phyloP scores from a whole-genome alignment of 2,797 vertebrate species.

The Acanthis flammea region DNA sequence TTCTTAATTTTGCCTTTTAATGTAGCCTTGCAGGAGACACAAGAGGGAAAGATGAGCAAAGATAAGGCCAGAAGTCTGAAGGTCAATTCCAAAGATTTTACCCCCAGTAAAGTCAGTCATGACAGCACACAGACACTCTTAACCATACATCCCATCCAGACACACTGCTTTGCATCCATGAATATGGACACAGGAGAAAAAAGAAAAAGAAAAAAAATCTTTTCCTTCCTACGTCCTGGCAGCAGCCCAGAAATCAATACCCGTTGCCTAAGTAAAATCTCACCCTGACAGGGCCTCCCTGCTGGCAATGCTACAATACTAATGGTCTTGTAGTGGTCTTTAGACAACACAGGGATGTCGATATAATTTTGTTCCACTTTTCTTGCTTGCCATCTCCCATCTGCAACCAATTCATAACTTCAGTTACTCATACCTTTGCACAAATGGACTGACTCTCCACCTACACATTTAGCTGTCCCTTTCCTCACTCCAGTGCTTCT shows the following conservation, averaged over 20 bases:
- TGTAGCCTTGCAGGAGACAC: not conserved
- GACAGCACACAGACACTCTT: not conserved
- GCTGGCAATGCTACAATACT: conserved; percentile 66
- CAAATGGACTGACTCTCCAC: conserved; percentile 58
- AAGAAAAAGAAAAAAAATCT: not conserved
- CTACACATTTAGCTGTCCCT: conserved; percentile 68
- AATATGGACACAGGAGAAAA: not conserved
- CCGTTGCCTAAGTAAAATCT: conserved; percentile 76
- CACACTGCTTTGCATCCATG: not conserved
- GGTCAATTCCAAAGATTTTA: not conserved
- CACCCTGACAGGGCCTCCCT: conserved; percentile 67
- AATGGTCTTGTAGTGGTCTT: conserved; percentile 72
- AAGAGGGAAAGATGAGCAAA: not conserved
- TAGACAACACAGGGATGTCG: conserved; percentile 75
- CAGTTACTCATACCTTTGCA: conserved; percentile 77
- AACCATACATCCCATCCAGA: not conserved
- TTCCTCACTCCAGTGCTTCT: conserved; percentile 74
- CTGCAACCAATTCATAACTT: conserved; percentile 80
- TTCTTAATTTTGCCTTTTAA: not conserved
- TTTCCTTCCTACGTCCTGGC: conserved; percentile 28
- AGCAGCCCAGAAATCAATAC: conserved; percentile 73
- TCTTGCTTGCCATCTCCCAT: conserved; percentile 79
- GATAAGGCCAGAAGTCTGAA: not conserved
- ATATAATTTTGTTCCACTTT: conserved; percentile 83
- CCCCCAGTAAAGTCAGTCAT: not conserved